Conservation (phyloP, 2,888 invertebrate genomes). For the Drosophila eohydei region DNA sequence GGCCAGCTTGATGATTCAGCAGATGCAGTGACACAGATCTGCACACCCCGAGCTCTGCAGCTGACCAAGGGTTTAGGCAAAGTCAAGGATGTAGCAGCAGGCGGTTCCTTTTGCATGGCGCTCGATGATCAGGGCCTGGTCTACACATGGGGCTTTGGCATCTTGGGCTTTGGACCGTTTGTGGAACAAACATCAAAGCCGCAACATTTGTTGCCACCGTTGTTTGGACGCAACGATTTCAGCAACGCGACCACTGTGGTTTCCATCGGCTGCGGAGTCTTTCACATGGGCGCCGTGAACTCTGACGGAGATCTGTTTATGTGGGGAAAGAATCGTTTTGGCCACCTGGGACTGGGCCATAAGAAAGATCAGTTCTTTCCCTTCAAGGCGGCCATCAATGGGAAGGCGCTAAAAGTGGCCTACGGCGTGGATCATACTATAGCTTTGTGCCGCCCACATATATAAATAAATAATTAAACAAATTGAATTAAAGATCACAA, state of each 20-base stretch:
- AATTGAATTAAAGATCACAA: constrained; percentile 75
- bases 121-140: constrained; percentile 93
- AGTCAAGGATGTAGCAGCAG: constrained; percentile 92
- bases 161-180: constrained; percentile 94
- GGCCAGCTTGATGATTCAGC: constrained; percentile 88
- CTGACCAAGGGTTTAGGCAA: constrained; percentile 89
- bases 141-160: constrained; percentile 97
- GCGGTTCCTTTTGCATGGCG: constrained; percentile 94
- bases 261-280: constrained; percentile 90
- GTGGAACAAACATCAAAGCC: constrained; percentile 89
- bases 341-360: constrained; percentile 93
- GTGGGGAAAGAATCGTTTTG: constrained; percentile 95
- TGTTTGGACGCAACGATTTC: constrained; percentile 95
- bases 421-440: constrained; percentile 95
- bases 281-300: constrained; percentile 92
- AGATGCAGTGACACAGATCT: constrained; percentile 87
- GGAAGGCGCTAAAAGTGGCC: constrained; percentile 89
- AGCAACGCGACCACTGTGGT: constrained; percentile 89
- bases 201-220: constrained; percentile 89
- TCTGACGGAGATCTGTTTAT: constrained; percentile 93
- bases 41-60: constrained; percentile 88
- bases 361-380: constrained; percentile 94
- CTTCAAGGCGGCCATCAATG: constrained; percentile 92
- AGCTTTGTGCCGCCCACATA: constrained; percentile 90
- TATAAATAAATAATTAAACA: constrained; percentile 80